These are phyloP conservation scores for Sphaerodactylus townsendi DNA, from an alignment of 2,113 vertebrate genomes.

Conservation along the genomic window DNA sequence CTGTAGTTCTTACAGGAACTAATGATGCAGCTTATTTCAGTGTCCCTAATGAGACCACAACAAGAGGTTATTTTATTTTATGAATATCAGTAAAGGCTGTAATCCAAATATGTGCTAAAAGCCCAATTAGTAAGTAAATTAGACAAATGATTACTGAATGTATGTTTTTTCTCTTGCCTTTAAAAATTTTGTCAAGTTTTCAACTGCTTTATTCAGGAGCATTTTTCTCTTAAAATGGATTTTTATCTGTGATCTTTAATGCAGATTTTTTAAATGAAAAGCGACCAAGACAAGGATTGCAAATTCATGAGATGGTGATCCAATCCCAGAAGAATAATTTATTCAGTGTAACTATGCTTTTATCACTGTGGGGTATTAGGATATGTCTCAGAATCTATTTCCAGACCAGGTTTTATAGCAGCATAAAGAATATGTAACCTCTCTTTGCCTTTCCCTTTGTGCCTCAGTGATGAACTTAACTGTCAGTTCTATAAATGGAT, in stretches of 20 bases:
- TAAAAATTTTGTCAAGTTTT: conserved; percentile 48
- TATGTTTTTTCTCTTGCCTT: conserved; percentile 34
- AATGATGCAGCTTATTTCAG: not conserved
- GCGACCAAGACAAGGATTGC: conserved; percentile 18
- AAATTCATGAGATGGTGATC: conserved; percentile 34
- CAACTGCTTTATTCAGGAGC: conserved; percentile 43
- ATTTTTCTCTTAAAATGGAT: conserved; percentile 26
- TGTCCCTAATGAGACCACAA: not conserved
- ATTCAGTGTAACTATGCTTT: conserved; percentile 49
- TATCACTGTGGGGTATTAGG: conserved; percentile 35
- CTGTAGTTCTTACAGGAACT: conserved; percentile 8
- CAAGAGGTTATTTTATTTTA: conserved; percentile 31
- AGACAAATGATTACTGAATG: not conserved
- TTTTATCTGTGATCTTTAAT: conserved; percentile 32
- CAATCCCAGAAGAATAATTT: conserved; percentile 20
- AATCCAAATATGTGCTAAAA: not conserved
- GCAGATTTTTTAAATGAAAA: conserved; percentile 48
- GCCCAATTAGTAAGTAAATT: not conserved
- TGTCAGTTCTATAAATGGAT: conserved; percentile 45
- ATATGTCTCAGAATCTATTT: conserved; percentile 59
- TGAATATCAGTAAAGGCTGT: conserved; percentile 5
- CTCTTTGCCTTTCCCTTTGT: conserved; percentile 55
- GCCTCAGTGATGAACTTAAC: conserved; percentile 56
- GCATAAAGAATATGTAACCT: conserved; percentile 61
- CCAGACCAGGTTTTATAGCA: conserved; percentile 46